Evolutionary conservation across 2,797 vertebrate species (phyloP), one percentile per base, ranked within the genome.

Genomic region (Alca torda): DNA sequence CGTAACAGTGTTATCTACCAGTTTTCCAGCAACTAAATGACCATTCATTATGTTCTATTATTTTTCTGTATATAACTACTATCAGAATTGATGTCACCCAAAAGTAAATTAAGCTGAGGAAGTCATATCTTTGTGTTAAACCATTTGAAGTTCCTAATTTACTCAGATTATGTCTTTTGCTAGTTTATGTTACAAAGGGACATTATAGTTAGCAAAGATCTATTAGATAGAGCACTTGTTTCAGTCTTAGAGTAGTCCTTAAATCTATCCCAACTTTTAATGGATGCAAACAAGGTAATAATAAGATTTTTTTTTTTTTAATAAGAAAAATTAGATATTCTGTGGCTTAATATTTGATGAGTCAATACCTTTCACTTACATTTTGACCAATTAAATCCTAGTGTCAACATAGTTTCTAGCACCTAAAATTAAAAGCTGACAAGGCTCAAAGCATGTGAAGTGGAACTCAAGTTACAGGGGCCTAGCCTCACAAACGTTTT

Each of bases 21-120:
- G 9, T 85, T 65, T 77, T 60, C 64, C 23, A 84, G 46, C 10
- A 95, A 60, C 15, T 83, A 65, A 95, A 46, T 85, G 57, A 77
- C 28, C 4, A 7, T 60, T 75, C 5, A 26, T 53, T 46, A 79
- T 56, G 4, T 64, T 70, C 76, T 82, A 35, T 26, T 87, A 23
- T 69, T 94, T 73, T 83, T 43, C 24, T 43, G 6, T 26, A 37
- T 64, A 76, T 54, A 81, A 84, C 15, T 51, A 7, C 3, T 35
- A 14, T 65, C 6, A 30, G 17, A 67, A 48, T 23, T 45, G 3
- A 37, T 67, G 31, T 87, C n/a, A 82, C 7, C 2, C 18, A 45
- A 60, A 80, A 67, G 18, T n/a, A 84, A 87, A 84, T 11, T 67
- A 41, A 35, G 21, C 26, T 45, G 33, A 78, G 17, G 43, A 84